Conservation (phyloP, 2,888 invertebrate species). For the Aporophyla lueneburgensis region DNA sequence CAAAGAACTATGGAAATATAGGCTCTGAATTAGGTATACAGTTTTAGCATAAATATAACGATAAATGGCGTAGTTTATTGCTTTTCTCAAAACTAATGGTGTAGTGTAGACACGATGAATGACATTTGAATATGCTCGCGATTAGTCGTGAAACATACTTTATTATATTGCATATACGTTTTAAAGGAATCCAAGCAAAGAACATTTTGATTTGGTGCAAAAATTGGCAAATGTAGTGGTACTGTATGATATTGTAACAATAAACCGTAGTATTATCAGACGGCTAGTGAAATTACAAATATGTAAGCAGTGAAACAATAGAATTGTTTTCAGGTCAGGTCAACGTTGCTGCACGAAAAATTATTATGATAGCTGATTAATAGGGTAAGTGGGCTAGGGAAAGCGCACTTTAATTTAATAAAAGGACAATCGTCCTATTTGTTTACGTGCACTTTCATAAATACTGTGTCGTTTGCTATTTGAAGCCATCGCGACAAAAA, state of each 20-base stretch:
- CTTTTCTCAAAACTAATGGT: background rate
- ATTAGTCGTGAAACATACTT: conserved; percentile 27
- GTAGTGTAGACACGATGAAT: background rate
- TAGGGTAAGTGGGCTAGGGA: conserved; percentile 83
- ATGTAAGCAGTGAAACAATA: conserved; percentile 59
- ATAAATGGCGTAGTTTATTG: conserved; percentile 1
- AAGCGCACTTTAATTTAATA: conserved; percentile 76
- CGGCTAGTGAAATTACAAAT: conserved; percentile 25
- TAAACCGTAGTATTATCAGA: conserved; percentile 27
- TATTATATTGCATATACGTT: background rate
- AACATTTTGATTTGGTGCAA: background rate
- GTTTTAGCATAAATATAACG: background rate
- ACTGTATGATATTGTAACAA: background rate
- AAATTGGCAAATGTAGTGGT: background rate
- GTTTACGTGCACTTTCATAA: conserved; percentile 72
- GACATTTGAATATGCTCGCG: conserved; percentile 17
- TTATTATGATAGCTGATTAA: conserved; percentile 69
- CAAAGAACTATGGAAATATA: background rate
- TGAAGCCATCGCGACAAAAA: conserved; percentile 49
- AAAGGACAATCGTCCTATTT: conserved; percentile 76
- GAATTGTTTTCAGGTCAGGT: conserved; percentile 70
- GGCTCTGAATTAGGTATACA: background rate
- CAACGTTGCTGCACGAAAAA: conserved; percentile 63
- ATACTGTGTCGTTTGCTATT: conserved; percentile 68
- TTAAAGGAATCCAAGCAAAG: background rate